Evolutionary conservation across 2,888 invertebrate species (phyloP).

Genomic region (Oscheius myriophilus): DNA sequence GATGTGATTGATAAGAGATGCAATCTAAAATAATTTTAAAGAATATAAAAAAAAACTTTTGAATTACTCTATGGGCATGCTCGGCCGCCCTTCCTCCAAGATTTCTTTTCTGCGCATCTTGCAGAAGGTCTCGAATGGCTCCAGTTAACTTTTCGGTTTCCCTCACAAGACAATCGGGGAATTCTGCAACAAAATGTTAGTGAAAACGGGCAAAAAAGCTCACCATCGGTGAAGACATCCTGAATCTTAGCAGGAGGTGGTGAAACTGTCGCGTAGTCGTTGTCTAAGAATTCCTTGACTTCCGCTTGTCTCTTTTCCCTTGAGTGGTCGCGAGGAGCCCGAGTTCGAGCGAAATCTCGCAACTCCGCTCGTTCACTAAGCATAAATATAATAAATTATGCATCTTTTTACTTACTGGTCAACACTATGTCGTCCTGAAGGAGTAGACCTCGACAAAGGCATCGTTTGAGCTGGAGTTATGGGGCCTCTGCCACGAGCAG

Average conservation of each 20-base stretch:
- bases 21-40: slow-evolving; percentile 20
- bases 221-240: slow-evolving; percentile 25
- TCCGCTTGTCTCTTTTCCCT: slow-evolving; percentile 15
- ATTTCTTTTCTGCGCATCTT: slow-evolving; percentile 26
- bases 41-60: not conserved
- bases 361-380: slow-evolving; percentile 9
- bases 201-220: too few species aligned
- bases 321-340: slow-evolving; percentile 21
- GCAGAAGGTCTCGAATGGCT: slow-evolving; percentile 27
- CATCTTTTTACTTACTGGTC: slow-evolving; percentile 13
- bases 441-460: slow-evolving; percentile 13
- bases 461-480: slow-evolving; percentile 8
- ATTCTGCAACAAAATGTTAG: slow-evolving; percentile 11
- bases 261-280: slow-evolving; percentile 25
- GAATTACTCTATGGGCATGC: slow-evolving; percentile 26
- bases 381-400: not conserved
- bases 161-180: slow-evolving; percentile 23
- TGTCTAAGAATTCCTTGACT: not conserved
- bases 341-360: not conserved
- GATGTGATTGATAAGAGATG: slow-evolving; percentile 28
- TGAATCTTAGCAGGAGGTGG: slow-evolving; percentile 21
- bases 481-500: slow-evolving; percentile 8
- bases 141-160: slow-evolving; percentile 28
- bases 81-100: slow-evolving; percentile 24
- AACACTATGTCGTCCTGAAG: slow-evolving; percentile 22